phyloP scores from a whole-genome alignment of 2,888 invertebrate species.

The Drosophila robusta region DNA sequence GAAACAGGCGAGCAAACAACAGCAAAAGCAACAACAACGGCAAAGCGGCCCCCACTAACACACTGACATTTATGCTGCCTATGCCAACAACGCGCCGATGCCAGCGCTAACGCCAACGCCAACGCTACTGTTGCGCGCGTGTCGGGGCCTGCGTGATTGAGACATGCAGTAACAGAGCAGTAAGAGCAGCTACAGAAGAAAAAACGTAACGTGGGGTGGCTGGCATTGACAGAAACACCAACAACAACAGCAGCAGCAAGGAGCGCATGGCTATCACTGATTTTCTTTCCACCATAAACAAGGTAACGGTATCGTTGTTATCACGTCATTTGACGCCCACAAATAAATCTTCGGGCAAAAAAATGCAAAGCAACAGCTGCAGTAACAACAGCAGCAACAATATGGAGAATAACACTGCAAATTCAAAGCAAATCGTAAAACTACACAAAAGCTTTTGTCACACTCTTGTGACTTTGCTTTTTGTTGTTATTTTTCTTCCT shows the following conservation, averaged over 20 bases:
- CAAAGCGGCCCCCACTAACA: conserved; percentile 62
- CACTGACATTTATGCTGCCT: conserved; percentile 64
- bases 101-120: conserved; percentile 30
- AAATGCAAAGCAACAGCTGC: conserved; percentile 14
- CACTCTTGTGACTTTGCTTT: conserved; percentile 51
- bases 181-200: conserved; percentile 43
- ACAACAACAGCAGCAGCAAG: conserved; percentile 18
- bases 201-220: conserved; percentile 54
- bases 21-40: conserved; percentile 30
- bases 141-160: conserved; percentile 67
- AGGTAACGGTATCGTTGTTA: conserved; percentile 44
- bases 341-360: conserved; percentile 29
- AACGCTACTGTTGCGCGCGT: conserved; percentile 61
- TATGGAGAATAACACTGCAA: conserved; percentile 25
- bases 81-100: conserved; percentile 36
- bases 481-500: conserved; percentile 42
- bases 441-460: conserved; percentile 51
- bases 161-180: conserved; percentile 57
- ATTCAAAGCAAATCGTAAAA: conserved; percentile 42
- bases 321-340: conserved; percentile 63
- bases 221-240: conserved; percentile 43
- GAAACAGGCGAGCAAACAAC: conserved; percentile 33
- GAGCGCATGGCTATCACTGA: conserved; percentile 49
- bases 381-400: conserved; percentile 18
- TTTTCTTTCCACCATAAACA: conserved; percentile 48